Conservation (phyloP, 2,797 vertebrate genomes). For the Propithecus deckenii region DNA sequence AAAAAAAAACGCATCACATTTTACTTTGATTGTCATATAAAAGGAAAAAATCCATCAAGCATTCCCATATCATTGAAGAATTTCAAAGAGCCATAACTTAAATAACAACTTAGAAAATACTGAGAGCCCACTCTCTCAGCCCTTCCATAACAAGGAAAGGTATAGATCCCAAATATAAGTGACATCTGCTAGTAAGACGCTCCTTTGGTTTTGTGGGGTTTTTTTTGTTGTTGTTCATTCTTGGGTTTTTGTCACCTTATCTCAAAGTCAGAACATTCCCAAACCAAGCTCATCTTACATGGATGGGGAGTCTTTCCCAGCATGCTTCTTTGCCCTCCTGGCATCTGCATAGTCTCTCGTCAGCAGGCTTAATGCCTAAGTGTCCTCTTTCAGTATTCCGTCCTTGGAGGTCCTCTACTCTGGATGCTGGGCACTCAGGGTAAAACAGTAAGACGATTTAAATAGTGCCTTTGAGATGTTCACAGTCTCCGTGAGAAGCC, state of each 20-base stretch:
- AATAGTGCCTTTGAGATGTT: not conserved
- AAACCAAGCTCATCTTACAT: not conserved
- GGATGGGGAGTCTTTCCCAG: not conserved
- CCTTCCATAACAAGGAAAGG: not conserved
- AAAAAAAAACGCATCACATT: not conserved
- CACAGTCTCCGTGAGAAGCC: not conserved
- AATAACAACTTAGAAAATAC: not conserved
- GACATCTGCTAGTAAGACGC: not conserved
- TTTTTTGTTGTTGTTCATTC: not conserved
- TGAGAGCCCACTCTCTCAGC: not conserved
- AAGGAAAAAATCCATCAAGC: not conserved
- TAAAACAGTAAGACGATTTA: not conserved
- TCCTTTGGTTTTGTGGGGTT: not conserved
- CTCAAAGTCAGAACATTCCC: not conserved
- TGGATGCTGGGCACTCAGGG: not conserved
- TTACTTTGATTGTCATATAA: not conserved
- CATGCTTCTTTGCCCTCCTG: not conserved
- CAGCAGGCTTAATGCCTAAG: not conserved
- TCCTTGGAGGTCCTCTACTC: not conserved
- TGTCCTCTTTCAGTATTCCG: not conserved
- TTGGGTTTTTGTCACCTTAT: not conserved
- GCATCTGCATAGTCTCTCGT: not conserved
- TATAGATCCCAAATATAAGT: not conserved
- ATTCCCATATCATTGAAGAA: not conserved
- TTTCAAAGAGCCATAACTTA: not conserved